These are phyloP conservation scores for Rissa tridactyla DNA, from an alignment of 2,113 vertebrate genomes.

Conservation along the genomic window DNA sequence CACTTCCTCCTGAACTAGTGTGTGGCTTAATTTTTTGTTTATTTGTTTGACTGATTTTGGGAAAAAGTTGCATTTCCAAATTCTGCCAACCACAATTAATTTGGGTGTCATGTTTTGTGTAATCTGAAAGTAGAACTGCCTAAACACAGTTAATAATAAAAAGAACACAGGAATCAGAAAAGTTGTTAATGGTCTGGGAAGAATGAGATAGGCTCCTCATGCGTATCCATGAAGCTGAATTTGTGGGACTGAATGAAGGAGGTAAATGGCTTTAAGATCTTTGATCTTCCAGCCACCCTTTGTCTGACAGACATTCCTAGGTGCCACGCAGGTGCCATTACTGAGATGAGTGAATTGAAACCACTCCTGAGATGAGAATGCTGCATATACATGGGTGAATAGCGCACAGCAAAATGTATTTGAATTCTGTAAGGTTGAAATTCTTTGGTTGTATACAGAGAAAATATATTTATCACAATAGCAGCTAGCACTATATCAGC, in stretches of 20 bases:
- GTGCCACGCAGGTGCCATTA: not conserved
- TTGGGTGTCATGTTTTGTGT: not conserved
- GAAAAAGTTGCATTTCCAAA: not conserved
- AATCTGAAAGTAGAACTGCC: not conserved
- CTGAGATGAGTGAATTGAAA: not conserved
- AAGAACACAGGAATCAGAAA: not conserved
- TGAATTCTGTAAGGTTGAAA: not conserved
- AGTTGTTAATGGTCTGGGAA: not conserved
- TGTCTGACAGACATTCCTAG: not conserved
- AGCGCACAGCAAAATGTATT: not conserved
- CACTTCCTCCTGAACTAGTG: not conserved
- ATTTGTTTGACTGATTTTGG: not conserved
- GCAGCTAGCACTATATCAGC: not conserved
- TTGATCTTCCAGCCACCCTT: not conserved
- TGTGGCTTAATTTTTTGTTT: not conserved
- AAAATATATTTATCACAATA: not conserved
- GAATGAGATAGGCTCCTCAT: not conserved
- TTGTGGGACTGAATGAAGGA: not conserved
- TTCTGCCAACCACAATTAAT: not conserved
- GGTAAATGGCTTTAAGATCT: not conserved
- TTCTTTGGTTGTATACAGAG: not conserved
- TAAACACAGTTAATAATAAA: not conserved
- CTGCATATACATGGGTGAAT: not conserved
- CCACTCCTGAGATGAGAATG: not conserved
- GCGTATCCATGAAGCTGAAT: accelerated